phyloP scores from a whole-genome alignment of 2,797 vertebrate genomes.

The Periophthalmus magnuspinnatus region DNA sequence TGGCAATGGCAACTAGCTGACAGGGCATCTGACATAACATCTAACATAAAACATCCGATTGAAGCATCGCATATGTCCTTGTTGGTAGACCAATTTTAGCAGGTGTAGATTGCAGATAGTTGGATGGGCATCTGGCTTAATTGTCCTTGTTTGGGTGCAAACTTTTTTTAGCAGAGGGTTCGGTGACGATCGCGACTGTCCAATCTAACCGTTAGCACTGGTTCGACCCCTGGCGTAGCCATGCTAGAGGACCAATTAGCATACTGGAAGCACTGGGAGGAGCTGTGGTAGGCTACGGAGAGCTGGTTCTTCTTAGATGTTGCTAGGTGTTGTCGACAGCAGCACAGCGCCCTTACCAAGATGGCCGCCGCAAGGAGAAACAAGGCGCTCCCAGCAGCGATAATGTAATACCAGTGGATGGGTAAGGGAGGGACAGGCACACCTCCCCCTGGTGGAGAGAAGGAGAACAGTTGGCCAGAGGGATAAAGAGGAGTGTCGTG shows the following conservation, averaged over 20 bases:
- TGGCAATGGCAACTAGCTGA: conserved; percentile 58
- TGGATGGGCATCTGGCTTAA: neutral
- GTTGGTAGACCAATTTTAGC: neutral
- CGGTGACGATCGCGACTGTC: conserved; percentile 90
- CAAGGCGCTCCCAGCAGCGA: conserved; percentile 94
- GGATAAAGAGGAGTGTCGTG: conserved; percentile 64
- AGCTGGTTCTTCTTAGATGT: conserved; percentile 98
- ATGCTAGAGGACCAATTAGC: conserved; percentile 90
- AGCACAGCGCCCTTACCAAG: conserved; percentile 95
- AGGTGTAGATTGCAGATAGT: neutral
- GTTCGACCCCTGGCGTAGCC: conserved; percentile 89
- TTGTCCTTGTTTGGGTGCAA: neutral
- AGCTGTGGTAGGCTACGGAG: conserved; percentile 95
- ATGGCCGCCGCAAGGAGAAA: conserved; percentile 94
- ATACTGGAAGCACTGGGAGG: conserved; percentile 89
- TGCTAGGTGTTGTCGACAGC: conserved; percentile 96
- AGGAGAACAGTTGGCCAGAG: conserved; percentile 81
- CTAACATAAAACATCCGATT: neutral
- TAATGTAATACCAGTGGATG: conserved; percentile 99
- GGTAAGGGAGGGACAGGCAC: conserved; percentile 95
- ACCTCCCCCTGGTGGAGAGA: conserved; percentile 98
- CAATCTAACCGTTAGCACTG: conserved; percentile 95
- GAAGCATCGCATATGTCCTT: neutral
- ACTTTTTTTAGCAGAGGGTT: conserved; percentile 80
- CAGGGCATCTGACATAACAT: neutral